Evolutionary conservation across 2,113 vertebrate genomes (phyloP).

Genomic region (Podarcis cretensis): DNA sequence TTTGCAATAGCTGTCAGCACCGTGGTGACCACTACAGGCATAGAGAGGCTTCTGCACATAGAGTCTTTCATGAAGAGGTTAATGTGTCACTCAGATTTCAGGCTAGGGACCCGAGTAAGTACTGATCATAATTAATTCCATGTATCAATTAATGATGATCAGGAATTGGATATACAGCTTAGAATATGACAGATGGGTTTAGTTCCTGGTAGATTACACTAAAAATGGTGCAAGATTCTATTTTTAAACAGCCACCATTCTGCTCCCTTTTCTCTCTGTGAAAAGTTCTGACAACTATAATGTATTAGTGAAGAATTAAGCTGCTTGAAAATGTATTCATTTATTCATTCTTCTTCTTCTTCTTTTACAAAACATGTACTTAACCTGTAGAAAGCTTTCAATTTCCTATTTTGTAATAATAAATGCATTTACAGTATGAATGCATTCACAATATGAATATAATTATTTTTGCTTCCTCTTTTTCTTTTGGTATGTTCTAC

Average conservation of each 20-base stretch:
- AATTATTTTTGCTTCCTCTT: neutral
- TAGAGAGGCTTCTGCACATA: neutral
- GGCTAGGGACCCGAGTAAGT: neutral
- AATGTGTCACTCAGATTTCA: neutral
- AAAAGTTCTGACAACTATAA: conserved; percentile 31
- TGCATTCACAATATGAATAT: neutral
- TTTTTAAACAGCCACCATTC: conserved; percentile 64
- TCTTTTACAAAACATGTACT: neutral
- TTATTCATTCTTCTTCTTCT: neutral
- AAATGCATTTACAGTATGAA: neutral
- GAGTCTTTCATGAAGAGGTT: neutral
- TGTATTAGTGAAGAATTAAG: conserved; percentile 23
- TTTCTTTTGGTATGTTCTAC: neutral
- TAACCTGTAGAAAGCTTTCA: conserved; percentile 26
- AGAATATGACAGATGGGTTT: conserved; percentile 66
- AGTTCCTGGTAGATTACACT: conserved; percentile 53
- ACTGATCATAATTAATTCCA: conserved; percentile 35
- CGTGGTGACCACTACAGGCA: neutral
- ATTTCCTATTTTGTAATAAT: conserved; percentile 23
- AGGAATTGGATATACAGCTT: conserved; percentile 60
- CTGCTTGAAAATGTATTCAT: conserved; percentile 36
- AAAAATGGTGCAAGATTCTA: conserved; percentile 55
- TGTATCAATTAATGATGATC: conserved; percentile 62
- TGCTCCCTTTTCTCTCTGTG: conserved; percentile 46
- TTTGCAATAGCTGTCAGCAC: neutral